phyloP scores from a whole-genome alignment of 2,888 invertebrate genomes.

The Melipona bicolor region DNA sequence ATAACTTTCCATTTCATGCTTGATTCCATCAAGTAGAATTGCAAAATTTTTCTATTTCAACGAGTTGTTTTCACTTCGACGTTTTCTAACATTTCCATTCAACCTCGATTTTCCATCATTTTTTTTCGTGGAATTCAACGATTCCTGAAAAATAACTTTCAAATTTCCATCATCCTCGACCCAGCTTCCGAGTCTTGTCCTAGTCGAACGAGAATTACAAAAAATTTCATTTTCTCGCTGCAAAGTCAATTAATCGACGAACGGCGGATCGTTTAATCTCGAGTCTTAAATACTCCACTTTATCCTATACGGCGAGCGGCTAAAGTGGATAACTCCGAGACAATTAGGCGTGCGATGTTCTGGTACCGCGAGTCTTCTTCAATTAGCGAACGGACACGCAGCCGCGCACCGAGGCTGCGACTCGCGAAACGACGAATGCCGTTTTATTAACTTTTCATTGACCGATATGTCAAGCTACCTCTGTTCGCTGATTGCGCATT shows the following conservation, averaged over 20 bases:
- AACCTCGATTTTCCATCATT: no score
- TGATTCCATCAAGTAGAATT: no score
- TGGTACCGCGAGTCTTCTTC: neutral
- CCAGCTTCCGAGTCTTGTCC: no score
- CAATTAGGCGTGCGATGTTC: conserved; percentile 8
- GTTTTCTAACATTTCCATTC: no score
- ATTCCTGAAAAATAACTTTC: no score
- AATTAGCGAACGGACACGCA: neutral
- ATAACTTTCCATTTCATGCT: no score
- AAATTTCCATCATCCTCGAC: no score
- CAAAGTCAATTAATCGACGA: neutral
- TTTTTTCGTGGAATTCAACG: no score
- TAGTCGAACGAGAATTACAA: no score
- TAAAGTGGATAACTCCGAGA: conserved; percentile 12
- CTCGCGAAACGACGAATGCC: neutral
- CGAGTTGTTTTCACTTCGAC: no score
- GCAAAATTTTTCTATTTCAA: no score
- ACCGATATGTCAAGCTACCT: neutral
- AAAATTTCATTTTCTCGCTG: no score
- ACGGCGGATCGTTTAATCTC: neutral
- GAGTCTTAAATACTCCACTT: neutral
- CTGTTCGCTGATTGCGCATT: conserved; percentile 5
- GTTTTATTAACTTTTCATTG: conserved; percentile 16
- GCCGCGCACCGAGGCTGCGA: neutral
- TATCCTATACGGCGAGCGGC: neutral